Evolutionary conservation across 2,797 vertebrate genomes (phyloP), one percentile per base, ranked within the genome.

Genomic region (Lemur catta): DNA sequence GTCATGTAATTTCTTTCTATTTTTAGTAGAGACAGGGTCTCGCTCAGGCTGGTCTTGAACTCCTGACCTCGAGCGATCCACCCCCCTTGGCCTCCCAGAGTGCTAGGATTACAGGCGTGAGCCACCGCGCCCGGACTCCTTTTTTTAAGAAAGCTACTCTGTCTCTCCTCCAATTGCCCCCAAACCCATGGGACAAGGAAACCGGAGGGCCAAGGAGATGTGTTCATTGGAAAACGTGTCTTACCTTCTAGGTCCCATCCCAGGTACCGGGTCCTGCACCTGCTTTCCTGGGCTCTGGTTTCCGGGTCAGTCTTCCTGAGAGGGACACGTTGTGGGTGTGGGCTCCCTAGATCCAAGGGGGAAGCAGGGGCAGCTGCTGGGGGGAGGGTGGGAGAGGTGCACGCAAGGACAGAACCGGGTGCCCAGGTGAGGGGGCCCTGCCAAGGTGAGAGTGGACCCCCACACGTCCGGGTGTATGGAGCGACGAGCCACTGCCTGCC

Each of bases 401-500:
- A 15, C 2, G 18, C 28, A 38, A 75, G 55, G 67, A 50, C 67
- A 89, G 65, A 69, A 43, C 30, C 4, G 20, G 43, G 43, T 28
- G 28, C 33, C 15, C 24, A 20, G 59, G 18, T 50, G 18, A 52
- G 2, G 30, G 5, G 22, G 61, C 30, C 55, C 84, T 41, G 74
- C 24, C 0, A 14, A 8, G 35, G 67, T 6, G 30, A 33, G 6
- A 4, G 30, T 18, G 57, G 0, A 7, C 0, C 1, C 24, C 7
- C 9, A 17, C 48, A 0, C 7, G n/a, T 22, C 11, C 22, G 7
- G 43, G 81, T 1, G 13, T 9, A 0, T 0, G 24, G 7, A 33
- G 28, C n/a, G 0, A 3, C 3, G 20, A 7, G 72, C 41, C 22
- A 1, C 48, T 7, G 43, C 24, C 5, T 20, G n/a, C 46, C 38